Base-by-base conservation (phyloP, 2,888 invertebrate species). In the Archaeoteleia sp. region DNA sequence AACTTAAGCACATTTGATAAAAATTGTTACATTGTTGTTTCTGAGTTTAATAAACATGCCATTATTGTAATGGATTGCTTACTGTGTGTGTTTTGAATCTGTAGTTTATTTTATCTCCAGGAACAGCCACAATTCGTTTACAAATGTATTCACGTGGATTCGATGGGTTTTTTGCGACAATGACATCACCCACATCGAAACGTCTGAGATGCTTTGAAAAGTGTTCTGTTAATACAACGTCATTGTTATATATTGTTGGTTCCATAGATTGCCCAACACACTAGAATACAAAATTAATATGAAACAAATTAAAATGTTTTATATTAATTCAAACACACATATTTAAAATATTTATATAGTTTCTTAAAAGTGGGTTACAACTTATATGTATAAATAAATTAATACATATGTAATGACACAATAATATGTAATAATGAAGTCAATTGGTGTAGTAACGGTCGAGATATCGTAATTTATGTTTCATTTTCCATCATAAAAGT, bases 181-280 rank as follows among this genome's bases (percentile, higher is more conserved):
- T 89, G 35, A 97, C 92, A 80, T 97, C 96, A 8, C 96, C 96
- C 55, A 91, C 89, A 51, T 88, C 87, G 48, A 93, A 85, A 68
- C 87, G 88, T 63, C 90, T 88, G 30, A 91, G 82, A 60, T 90
- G 86, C 2, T 92, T 89, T 1, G 92, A 90, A 62, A 96, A 87
- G 72, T 94, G 92, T 84, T 96, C 96, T 0, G 94, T 93, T 3
- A 96, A 81, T 15, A 97, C 87, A 55, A 96, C 88, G 82, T 97
- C 95, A 74, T 94, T 90, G 2, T 93, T 90, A 76, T 89, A 88
- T 48, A 97, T 89, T 1, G 95, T 95, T 2, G 97, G 97, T 84
- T 96, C 93, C 97, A 97, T 97, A 0, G 96, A 97, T 1, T 95
- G 94, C 10, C 96, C 97, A 49, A 91, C 90, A 85, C 96, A 96